A percentile compares a stretch with the other conserved stretches of the same genome.
These are phyloP conservation scores for Phrynocephalus versicolor DNA, from an alignment of 2,113 vertebrate species.

Conservation along the genomic window DNA sequence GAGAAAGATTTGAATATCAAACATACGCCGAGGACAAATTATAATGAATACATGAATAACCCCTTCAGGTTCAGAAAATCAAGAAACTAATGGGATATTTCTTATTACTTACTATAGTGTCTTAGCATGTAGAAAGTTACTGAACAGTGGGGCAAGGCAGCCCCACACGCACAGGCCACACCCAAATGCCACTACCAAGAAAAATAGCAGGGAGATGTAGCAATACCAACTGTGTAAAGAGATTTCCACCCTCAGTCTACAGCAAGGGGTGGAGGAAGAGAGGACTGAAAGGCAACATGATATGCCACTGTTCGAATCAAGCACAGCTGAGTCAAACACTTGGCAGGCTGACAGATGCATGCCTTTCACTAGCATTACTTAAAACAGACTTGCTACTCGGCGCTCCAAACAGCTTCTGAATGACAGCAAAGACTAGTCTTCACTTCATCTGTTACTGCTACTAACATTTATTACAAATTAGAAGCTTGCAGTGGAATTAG, in stretches of 20 bases:
- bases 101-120: background rate
- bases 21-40: background rate
- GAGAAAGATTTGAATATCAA: fast-evolving
- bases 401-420: background rate
- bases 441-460: background rate
- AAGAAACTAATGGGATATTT: too few relatives aligned
- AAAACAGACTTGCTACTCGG: background rate
- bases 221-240: background rate
- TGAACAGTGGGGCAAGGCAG: background rate
- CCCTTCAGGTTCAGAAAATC: background rate
- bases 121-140: background rate
- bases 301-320: constrained; percentile 8
- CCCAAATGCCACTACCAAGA: background rate
- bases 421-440: background rate
- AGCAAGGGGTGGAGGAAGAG: background rate
- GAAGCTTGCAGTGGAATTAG: background rate
- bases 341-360: background rate
- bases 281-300: constrained; percentile 10
- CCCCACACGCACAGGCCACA: background rate
- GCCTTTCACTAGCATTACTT: constrained; percentile 7
- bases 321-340: background rate
- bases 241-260: too few relatives aligned
- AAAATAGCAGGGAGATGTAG: background rate
- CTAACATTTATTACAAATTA: background rate
- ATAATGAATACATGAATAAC: background rate